Evolutionary conservation across 2,113 vertebrate genomes (phyloP), one percentile per base, ranked within the genome.

Genomic region (Osmerus mordax): DNA sequence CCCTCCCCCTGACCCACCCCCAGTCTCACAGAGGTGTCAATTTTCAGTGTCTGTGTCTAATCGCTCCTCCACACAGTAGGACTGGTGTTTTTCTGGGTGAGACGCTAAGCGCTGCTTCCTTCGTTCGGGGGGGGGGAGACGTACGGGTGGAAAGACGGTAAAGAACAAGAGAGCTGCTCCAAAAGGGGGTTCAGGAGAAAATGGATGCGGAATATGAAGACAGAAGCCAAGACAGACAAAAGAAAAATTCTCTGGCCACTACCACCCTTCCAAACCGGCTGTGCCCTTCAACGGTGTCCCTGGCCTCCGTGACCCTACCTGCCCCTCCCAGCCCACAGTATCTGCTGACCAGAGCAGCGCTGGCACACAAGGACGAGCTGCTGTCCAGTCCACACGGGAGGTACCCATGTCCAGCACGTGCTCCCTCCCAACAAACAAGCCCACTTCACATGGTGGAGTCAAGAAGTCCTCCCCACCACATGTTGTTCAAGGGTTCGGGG

Each of bases 1-100:
- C 21, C 59, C 47, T 56, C 62, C 69, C 25, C 11, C 11, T 28
- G 65, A 14, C 29, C 62, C 15, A 60, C 72, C 32, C 72, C 14
- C 55, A 16, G 59, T 84, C 81, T 85, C 79, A 76, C 78, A 75
- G 73, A 83, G 78, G 90, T 89, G 89, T 90, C 88, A 79, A 78
- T 80, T 90, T 90, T 87, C 89, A 80, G 67, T 13, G 51, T 68
- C 81, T 86, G 74, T 7, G 32, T 68, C 67, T 75, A 79, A 79
- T 74, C 69, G 25, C 60, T 41, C 21, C 36, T 60, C 54, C 23
- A 75, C 23, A 1, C 21, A 23, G 29, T 19, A 36, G 67, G 61
- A 72, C 63, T 28, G 51, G 59, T 23, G 51, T 60, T 69, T 51
- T 16, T 64, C 65, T 12, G 19, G 23, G 59, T 73, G 60, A 70